Evolutionary conservation across 2,888 invertebrate species (phyloP).

Genomic region (Drosophila lutescens): DNA sequence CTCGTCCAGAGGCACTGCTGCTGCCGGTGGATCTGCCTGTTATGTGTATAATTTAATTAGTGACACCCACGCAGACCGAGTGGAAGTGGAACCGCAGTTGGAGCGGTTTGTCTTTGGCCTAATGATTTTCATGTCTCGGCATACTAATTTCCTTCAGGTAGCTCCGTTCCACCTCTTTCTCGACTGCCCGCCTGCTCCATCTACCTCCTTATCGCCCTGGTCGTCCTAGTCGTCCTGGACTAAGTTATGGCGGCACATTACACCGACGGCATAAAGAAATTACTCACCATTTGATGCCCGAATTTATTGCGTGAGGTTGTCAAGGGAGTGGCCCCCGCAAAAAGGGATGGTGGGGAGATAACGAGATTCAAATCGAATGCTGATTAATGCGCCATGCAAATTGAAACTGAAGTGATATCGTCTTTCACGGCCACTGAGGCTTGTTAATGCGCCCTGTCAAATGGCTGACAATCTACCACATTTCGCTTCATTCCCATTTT

Average conservation of each 20-base stretch:
- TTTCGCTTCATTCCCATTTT: constrained; percentile 4
- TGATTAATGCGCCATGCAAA: constrained; percentile 74
- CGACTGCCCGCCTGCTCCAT: constrained; percentile 1
- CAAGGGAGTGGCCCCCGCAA: constrained; percentile 18
- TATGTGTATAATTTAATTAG: constrained; percentile 76
- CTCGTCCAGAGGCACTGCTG: constrained; percentile 7
- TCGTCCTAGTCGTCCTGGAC: constrained; percentile 1
- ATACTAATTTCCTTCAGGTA: constrained; percentile 71
- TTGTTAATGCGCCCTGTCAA: constrained; percentile 39
- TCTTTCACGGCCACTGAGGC: constrained; percentile 26
- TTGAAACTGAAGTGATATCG: constrained; percentile 64
- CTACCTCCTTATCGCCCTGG: constrained; percentile 4
- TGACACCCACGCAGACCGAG: constrained; percentile 58
- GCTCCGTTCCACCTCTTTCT: constrained; percentile 17
- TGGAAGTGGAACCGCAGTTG: constrained; percentile 27
- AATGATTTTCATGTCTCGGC: constrained; percentile 77
- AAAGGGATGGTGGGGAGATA: constrained; percentile 43
- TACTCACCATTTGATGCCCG: constrained; percentile 73
- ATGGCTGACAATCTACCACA: constrained; percentile 41
- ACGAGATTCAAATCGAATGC: constrained; percentile 77
- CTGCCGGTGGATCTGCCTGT: constrained; percentile 33
- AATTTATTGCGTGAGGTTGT: constrained; percentile 66
- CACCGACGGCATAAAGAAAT: constrained; percentile 54
- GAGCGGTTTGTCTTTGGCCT: constrained; percentile 49
- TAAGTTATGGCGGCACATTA: constrained; percentile 70